phyloP scores from a whole-genome alignment of 2,888 invertebrate genomes.

The Tenthredo livida region DNA sequence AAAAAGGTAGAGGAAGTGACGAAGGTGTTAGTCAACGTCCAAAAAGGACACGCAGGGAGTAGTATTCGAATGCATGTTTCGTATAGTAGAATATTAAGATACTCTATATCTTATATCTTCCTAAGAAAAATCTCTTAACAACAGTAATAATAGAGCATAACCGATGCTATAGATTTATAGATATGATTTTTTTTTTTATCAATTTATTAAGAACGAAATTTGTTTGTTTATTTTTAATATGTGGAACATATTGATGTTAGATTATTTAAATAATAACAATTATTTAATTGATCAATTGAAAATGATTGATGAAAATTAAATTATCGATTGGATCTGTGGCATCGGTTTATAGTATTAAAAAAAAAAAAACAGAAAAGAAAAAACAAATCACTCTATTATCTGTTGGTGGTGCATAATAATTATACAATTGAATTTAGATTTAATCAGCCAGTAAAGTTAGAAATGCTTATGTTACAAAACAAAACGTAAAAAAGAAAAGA shows the following conservation, averaged over 20 bases:
- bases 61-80: constrained; percentile 62
- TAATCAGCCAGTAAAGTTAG: constrained; percentile 50
- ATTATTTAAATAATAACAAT: not conserved
- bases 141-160: constrained; percentile 35
- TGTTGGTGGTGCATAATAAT: constrained; percentile 53
- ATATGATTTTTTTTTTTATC: not conserved
- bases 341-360: constrained; percentile 38
- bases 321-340: constrained; percentile 14
- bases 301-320: not conserved
- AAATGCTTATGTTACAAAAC: constrained; percentile 38
- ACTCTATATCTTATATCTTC: constrained; percentile 48
- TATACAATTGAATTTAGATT: constrained; percentile 49
- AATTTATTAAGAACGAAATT: not conserved
- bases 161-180: constrained; percentile 22
- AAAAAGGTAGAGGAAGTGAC: constrained; percentile 80
- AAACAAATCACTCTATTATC: constrained; percentile 40
- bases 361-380: too few relatives aligned
- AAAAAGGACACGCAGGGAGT: constrained; percentile 81
- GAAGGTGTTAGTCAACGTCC: constrained; percentile 78
- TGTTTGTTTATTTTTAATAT: not conserved
- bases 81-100: constrained; percentile 42
- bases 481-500: not conserved
- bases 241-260: not conserved
- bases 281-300: not conserved
- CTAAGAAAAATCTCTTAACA: constrained; percentile 49